These are phyloP conservation scores for Lophotis ruficrista DNA, from an alignment of 2,113 vertebrate genomes.

Conservation along the genomic window DNA sequence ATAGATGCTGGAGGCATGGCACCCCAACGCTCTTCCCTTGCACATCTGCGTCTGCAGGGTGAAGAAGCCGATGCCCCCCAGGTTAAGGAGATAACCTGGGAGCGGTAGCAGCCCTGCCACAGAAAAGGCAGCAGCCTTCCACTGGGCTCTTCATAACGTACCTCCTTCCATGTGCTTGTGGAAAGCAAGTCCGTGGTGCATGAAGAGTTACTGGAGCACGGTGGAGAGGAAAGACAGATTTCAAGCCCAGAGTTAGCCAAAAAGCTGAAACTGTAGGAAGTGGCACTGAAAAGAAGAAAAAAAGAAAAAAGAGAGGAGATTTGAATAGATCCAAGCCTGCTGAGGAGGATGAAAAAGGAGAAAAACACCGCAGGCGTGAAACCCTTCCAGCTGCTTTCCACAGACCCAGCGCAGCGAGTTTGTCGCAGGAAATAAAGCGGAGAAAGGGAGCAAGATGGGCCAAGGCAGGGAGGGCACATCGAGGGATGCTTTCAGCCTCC, in stretches of 20 bases:
- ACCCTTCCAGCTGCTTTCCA: slow-evolving; percentile 12
- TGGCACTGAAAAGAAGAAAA: background rate
- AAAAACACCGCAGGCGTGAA: background rate
- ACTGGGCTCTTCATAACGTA: background rate
- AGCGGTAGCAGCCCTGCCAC: background rate
- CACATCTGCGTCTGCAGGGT: accelerated
- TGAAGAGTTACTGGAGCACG: background rate
- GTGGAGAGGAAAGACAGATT: background rate
- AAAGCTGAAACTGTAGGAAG: slow-evolving; percentile 15
- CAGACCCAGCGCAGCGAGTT: background rate
- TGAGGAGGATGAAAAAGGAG: background rate
- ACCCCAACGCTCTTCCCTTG: background rate
- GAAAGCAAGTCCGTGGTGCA: background rate
- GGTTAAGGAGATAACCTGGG: background rate
- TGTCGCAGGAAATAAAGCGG: background rate
- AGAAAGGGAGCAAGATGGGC: background rate
- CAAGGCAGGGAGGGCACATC: background rate
- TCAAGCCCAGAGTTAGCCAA: background rate
- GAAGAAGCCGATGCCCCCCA: background rate
- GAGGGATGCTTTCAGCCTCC: background rate
- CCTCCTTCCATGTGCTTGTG: background rate
- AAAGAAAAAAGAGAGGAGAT: background rate
- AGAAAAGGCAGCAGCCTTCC: background rate
- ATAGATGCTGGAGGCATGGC: background rate
- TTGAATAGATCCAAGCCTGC: slow-evolving; percentile 2